Evolutionary conservation across 2,888 invertebrate genomes (phyloP).

Genomic region (Diplolepis rosae): DNA sequence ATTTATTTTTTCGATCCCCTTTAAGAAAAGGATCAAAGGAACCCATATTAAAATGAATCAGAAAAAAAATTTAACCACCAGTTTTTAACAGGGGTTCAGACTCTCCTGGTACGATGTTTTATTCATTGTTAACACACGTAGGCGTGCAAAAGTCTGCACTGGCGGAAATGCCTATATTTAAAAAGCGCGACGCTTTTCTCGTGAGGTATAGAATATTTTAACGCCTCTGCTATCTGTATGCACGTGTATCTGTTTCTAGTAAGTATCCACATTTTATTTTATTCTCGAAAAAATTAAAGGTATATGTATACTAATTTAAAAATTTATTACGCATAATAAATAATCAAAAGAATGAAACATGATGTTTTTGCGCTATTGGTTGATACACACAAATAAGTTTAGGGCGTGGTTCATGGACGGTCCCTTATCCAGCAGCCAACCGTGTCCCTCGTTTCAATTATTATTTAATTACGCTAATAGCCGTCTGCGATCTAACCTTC

Average conservation of each 20-base stretch:
- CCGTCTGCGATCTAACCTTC: conserved; percentile 54
- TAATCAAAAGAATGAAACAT: background rate
- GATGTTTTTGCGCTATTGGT: conserved; percentile 45
- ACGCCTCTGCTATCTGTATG: conserved; percentile 66
- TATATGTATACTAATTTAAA: too few relatives aligned
- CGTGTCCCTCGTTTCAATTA: conserved; percentile 68
- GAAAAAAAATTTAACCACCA: too few relatives aligned
- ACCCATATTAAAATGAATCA: too few relatives aligned
- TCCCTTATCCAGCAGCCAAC: conserved; percentile 55
- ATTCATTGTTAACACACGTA: conserved; percentile 61
- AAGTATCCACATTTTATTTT: too few relatives aligned
- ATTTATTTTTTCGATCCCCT: too few relatives aligned
- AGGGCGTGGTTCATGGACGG: conserved; percentile 47
- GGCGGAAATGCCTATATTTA: conserved; percentile 61
- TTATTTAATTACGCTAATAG: conserved; percentile 72
- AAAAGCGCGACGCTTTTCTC: conserved; percentile 62
- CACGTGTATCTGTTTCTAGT: too few relatives aligned
- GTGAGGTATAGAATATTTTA: conserved; percentile 65
- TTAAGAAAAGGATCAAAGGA: too few relatives aligned
- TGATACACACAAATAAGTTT: conserved; percentile 43
- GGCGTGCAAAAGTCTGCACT: conserved; percentile 54
- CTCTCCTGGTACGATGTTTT: conserved; percentile 60
- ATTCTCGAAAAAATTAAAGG: too few relatives aligned
- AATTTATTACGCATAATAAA: too few relatives aligned
- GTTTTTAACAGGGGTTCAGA: too few relatives aligned